A percentile compares a stretch with the other conserved stretches of the same genome.
These are phyloP conservation scores for Andrena marginata DNA, from an alignment of 2,888 invertebrate genomes.

Conservation along the genomic window DNA sequence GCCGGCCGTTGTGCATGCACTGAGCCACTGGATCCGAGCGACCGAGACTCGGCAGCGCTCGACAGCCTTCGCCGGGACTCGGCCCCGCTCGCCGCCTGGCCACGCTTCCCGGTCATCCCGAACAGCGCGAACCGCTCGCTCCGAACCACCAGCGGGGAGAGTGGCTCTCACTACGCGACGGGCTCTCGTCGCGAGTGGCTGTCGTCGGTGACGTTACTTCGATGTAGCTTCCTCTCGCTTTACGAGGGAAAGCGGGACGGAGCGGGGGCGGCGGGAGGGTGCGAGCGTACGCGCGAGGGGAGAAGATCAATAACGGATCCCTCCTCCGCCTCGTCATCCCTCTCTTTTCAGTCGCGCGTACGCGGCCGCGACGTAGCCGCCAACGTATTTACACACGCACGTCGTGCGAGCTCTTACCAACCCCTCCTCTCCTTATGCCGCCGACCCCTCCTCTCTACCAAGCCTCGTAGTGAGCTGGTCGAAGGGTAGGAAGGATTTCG, in stretches of 20 bases:
- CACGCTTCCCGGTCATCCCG: conserved; percentile 65
- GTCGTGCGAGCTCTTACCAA: conserved; percentile 24
- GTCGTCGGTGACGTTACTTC: background rate
- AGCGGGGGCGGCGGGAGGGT: conserved; percentile 47
- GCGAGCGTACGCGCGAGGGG: conserved; percentile 58
- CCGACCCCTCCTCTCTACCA: too few species aligned
- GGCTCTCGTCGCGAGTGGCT: conserved; percentile 62
- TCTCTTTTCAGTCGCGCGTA: conserved; percentile 37
- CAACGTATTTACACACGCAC: conserved; percentile 60
- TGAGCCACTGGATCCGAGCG: conserved; percentile 71
- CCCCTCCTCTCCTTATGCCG: background rate
- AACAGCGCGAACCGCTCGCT: conserved; percentile 17
- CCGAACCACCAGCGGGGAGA: conserved; percentile 38
- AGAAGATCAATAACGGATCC: conserved; percentile 79
- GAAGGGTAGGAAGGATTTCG: conserved; percentile 48
- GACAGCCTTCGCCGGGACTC: conserved; percentile 53
- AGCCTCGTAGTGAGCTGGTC: background rate
- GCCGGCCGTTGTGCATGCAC: conserved; percentile 83
- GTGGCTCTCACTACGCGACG: conserved; percentile 61
- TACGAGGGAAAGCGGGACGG: background rate
- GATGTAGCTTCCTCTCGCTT: background rate
- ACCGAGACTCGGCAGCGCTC: conserved; percentile 58
- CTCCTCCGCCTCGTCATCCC: conserved; percentile 52
- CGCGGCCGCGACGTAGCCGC: conserved; percentile 54
- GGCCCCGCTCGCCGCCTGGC: conserved; percentile 54